Evolutionary conservation across 2,113 vertebrate genomes (phyloP), one percentile per base, ranked within the genome.

Genomic region (Riparia riparia): DNA sequence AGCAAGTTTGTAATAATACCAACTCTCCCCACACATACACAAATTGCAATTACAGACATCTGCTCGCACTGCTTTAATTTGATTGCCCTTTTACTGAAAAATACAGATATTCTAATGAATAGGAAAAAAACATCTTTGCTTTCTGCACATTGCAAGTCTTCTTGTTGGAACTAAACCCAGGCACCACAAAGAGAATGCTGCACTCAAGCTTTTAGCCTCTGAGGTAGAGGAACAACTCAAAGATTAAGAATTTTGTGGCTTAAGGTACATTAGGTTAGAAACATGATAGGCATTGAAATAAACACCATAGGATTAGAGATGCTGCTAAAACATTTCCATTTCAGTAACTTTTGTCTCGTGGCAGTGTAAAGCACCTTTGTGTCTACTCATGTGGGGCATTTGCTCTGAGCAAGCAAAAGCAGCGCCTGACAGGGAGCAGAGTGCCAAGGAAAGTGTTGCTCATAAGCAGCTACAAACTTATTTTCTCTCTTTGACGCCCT

Each of bases 341-440:
- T 34, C n/a, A 61, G 50, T 24, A 57, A 37, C 26, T 50, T 85
- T 14, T 24, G 29, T 47, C 18, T 70, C 5, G 8, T 16, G 89
- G 68, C 5, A 53, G 49, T 24, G 53, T 80, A 83, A 81, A 96
- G 83, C 89, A 95, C 76, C 82, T 89, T 73, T 80, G 54, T 73
- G 21, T 58, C 82, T 47, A 6, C 32, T 94, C 50, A 18, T 32
- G 10, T 2, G 24, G 72, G 92, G 39, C 45, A 50, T 22, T 65
- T 45, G 45, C 54, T 96, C 45, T 83, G 29, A 73, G 65, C 31
- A 72, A 81, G 64, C 39, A 74, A 66, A 66, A 39, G 18, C 58
- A 90, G 94, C 25, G 77, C 79, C 63, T 86, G 86, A 42, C 0
- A 53, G 58, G 58, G 42, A 92, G 34, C n/a, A 41, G 7, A 92